Evolutionary conservation across 2,113 vertebrate species (phyloP), one percentile per base, ranked within the genome.

Genomic region (Cheilinus undulatus): DNA sequence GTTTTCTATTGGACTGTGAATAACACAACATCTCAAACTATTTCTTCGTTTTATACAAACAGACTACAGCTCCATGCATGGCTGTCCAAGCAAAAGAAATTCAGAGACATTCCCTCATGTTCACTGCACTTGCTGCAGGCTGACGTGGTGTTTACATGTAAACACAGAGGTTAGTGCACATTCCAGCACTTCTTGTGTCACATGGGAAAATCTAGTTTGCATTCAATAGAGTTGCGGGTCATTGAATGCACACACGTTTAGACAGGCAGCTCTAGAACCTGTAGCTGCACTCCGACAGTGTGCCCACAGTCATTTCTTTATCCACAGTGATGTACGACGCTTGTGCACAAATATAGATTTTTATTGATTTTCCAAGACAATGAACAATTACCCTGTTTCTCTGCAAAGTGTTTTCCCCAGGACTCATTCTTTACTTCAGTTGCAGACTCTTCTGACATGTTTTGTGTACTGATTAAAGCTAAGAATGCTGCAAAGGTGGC

Each of bases 41-140:
- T 27, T 27, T 45, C 62, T 58, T 76, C 86, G 83, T 87, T 76
- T 83, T 70, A 64, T 85, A 70, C 71, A 88, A 88, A 91, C 83
- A 90, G 9, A 2, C 19, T 9, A 22, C 49, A 26, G 62, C 61
- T 24, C 60, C 51, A 36, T 9, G 28, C 65, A 34, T n/a, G 66
- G 27, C 34, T 8, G 30, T 24, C 51, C 28, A 19, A 9, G 30
- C 52, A 36, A 60, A 57, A 36, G 20, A 65, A 27, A 50, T 69
- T 42, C 40, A 50, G 15, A 60, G 46, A 27, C 49, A 9, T 15
- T 74, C 71, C 78, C 59, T 43, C 61, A 34, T 57, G 60, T 26
- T 73, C 27, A 24, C 4, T 14, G 23, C 9, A 24, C 38, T 20
- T 15, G 51, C 68, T 71, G 57, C 42, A 73, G 77, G 46, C 70